Evolutionary conservation across 2,888 invertebrate genomes (phyloP), one percentile per base, ranked within the genome.

Genomic region (Perithous albicinctus): DNA sequence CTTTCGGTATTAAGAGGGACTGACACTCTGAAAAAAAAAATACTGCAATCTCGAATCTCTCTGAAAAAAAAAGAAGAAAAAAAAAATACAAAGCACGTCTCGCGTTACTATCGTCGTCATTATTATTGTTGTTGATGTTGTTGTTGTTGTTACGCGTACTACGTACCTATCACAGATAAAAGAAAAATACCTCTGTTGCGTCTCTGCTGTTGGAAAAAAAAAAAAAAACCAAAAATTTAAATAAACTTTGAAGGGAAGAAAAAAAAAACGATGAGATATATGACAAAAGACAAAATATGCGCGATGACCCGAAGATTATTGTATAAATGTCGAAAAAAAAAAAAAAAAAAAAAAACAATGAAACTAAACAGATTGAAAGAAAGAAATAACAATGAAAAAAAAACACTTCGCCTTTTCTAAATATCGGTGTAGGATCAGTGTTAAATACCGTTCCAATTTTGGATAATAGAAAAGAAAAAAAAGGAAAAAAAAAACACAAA

Each of bases 131-230:
- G 79, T 84, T 85, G 72, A 80, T 85, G 79, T 75, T 85, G 80
- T 84, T 85, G 76, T 80, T 85, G 80, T 84, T 84, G 80, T 84
- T 83, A 84, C 80, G 78, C 84, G 80, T 84, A 83, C 78, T 79
- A 84, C 80, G 81, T 83, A 83, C 83, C 81, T 83, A 80, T 78
- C 35, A 73, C 66, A 63, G 70, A 64, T 59, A 66, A 77, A 59
- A 10, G 23, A 70, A 54, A n/a, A 66, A 56, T 35, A 56, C 29
- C 75, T 64, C 54, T 63, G 69, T 64, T 75, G 75, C 70, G 46
- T 63, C 35, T 54, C 43, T 56, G 64, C 73, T 67, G 32, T 79
- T 69, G 70, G 51, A 70, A 63, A 51, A 54, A 20, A 20, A 67
- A 32, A 26, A 32, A 35, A 66, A 59, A 38, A n/a, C n/a, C n/a